These are phyloP conservation scores for Nycticebus coucang DNA, from an alignment of 2,113 vertebrate genomes.

Conservation along the genomic window DNA sequence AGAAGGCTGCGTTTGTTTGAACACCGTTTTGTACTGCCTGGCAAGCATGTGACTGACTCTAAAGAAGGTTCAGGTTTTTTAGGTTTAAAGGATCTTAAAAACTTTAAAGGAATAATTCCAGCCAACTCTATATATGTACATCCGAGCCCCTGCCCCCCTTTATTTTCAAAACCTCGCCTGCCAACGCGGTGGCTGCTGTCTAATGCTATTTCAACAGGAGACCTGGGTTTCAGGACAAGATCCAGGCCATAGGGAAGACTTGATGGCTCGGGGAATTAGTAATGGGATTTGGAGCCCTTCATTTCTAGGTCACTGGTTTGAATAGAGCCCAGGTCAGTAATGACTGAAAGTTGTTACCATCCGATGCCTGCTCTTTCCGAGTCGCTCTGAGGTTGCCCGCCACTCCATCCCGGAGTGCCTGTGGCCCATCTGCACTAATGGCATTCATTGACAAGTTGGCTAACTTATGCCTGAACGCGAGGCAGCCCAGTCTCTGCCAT, in stretches of 20 bases:
- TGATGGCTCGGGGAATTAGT: constrained; percentile 51
- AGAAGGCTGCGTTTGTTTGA: constrained; percentile 70
- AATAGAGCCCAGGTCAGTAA: constrained; percentile 58
- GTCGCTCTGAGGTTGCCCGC: constrained; percentile 36
- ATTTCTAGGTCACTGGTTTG: constrained; percentile 75
- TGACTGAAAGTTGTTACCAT: constrained; percentile 30
- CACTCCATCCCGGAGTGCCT: constrained; percentile 18
- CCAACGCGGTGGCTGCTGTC: constrained; percentile 35
- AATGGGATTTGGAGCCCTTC: constrained; percentile 64
- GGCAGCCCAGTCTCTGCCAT: background rate
- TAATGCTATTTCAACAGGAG: constrained; percentile 30
- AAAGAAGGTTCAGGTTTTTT: constrained; percentile 65
- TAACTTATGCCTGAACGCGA: constrained; percentile 19
- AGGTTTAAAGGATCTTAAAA: constrained; percentile 68
- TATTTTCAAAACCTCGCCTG: background rate
- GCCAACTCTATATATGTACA: background rate
- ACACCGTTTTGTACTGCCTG: constrained; percentile 68
- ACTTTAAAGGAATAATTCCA: constrained; percentile 62
- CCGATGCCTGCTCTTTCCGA: background rate
- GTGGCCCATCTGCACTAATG: constrained; percentile 61
- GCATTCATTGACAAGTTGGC: constrained; percentile 62
- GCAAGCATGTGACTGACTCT: constrained; percentile 46
- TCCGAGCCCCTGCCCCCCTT: background rate
- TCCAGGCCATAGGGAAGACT: constrained; percentile 52
- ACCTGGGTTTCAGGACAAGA: constrained; percentile 40